A percentile compares a stretch with the other conserved stretches of the same genome.
Conservation (phyloP, 2,113 vertebrate species). For the Pedionomus torquatus region DNA sequence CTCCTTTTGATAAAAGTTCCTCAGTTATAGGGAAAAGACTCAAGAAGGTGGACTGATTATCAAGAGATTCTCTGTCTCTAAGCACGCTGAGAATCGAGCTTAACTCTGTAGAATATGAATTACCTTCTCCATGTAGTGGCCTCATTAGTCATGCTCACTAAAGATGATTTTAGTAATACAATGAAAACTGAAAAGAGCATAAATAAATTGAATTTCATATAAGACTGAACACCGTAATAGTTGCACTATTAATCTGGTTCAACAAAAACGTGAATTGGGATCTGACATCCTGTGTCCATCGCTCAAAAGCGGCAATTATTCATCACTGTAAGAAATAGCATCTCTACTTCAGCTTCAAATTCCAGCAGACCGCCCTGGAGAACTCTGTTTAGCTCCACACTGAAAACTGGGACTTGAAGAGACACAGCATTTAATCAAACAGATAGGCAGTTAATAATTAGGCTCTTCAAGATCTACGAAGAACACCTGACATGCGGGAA, state of each 20-base stretch:
- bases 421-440: neutral
- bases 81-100: neutral
- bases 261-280: neutral
- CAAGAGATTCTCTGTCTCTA: neutral
- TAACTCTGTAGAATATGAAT: neutral
- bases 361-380: neutral
- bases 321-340: neutral
- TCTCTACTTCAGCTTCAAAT: neutral
- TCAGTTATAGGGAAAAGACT: neutral
- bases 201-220: constrained; percentile 4
- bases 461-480: neutral
- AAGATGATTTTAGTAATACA: neutral
- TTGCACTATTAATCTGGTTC: neutral
- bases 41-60: neutral
- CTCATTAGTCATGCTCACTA: neutral
- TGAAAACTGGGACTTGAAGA: neutral
- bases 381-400: neutral
- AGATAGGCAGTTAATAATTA: neutral
- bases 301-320: neutral
- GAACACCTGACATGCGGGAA: neutral
- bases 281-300: neutral
- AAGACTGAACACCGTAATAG: neutral
- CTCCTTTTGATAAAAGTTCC: neutral
- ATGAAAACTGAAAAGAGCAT: neutral
- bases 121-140: neutral